A percentile compares a stretch with the other conserved stretches of the same genome.
phyloP scores from a whole-genome alignment of 1,140 invertebrate genomes.

The Hermatobates lingyangjiaoensis region DNA sequence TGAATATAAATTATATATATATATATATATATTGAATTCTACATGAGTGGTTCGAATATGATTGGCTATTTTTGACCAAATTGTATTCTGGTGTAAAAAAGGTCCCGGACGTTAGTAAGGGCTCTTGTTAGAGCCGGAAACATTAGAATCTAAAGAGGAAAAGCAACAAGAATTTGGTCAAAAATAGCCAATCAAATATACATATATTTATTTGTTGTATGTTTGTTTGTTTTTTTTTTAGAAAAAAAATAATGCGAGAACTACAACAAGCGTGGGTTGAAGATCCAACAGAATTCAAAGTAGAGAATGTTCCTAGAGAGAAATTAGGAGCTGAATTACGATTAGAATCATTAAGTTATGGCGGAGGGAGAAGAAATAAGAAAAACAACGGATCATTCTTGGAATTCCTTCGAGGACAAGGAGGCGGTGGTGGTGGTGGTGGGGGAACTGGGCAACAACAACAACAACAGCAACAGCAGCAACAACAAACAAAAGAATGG shows the following conservation, averaged over 20 bases:
- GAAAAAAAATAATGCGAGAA: constrained; percentile 1
- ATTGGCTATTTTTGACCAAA: too few relatives aligned
- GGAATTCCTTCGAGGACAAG: not conserved
- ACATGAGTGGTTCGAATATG: too few relatives aligned
- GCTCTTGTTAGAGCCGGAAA: too few relatives aligned
- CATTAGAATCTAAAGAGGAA: too few relatives aligned
- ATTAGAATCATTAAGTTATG: not conserved
- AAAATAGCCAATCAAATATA: too few relatives aligned
- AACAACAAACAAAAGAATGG: not conserved
- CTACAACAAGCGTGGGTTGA: not conserved
- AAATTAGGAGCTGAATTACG: not conserved
- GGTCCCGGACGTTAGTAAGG: too few relatives aligned
- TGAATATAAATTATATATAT: too few relatives aligned
- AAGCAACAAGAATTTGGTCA: too few relatives aligned
- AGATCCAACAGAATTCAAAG: not conserved
- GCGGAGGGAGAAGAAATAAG: not conserved
- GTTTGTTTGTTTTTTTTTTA: not conserved
- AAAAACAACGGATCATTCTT: not conserved
- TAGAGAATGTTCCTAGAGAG: not conserved
- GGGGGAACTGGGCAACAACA: not conserved
- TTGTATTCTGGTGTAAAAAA: too few relatives aligned
- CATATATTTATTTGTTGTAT: too few relatives aligned
- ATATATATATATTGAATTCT: too few relatives aligned
- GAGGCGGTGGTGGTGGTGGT: not conserved
- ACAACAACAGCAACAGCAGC: not conserved